A percentile compares a stretch with the other conserved stretches of the same genome.
Evolutionary conservation across 1,140 invertebrate genomes (phyloP).

Genomic region (Drosophila quadrilineata): DNA sequence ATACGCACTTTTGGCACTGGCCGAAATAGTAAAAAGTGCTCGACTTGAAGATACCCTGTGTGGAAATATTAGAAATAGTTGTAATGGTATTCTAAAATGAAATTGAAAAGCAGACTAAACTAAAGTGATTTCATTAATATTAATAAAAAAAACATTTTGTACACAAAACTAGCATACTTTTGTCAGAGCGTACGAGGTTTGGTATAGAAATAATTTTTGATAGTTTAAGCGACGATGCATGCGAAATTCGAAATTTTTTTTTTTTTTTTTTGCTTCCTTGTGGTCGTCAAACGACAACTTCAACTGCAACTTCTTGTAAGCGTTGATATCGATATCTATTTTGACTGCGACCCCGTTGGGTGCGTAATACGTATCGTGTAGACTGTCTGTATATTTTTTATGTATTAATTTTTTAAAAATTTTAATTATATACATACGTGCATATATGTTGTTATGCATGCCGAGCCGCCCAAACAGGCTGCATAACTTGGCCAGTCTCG

Average conservation of each 20-base stretch:
- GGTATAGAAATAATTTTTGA: slow-evolving; percentile 1
- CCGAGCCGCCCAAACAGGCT: slow-evolving; percentile 58
- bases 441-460: slow-evolving; percentile 35
- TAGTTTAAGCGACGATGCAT: slow-evolving; percentile 9
- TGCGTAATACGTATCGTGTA: slow-evolving; percentile 11
- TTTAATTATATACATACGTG: slow-evolving; percentile 70
- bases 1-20: slow-evolving; percentile 53
- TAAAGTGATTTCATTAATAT: no score
- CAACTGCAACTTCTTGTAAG: no score
- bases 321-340: no score
- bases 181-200: no score
- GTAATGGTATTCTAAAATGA: no score
- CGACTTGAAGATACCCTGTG: no score
- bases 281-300: slow-evolving; percentile 21
- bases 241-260: slow-evolving; percentile 26
- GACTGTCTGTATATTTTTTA: slow-evolving; percentile 6
- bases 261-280: no score
- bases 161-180: no score
- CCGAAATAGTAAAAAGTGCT: slow-evolving; percentile 8
- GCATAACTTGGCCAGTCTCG: slow-evolving; percentile 30
- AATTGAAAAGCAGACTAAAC: no score
- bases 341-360: slow-evolving; percentile 1
- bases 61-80: no score
- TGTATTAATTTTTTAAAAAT: slow-evolving; percentile 57
- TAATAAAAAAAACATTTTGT: neutral